These are phyloP conservation scores for Corvus moneduloides DNA, from an alignment of 2,113 vertebrate species.

Conservation along the genomic window DNA sequence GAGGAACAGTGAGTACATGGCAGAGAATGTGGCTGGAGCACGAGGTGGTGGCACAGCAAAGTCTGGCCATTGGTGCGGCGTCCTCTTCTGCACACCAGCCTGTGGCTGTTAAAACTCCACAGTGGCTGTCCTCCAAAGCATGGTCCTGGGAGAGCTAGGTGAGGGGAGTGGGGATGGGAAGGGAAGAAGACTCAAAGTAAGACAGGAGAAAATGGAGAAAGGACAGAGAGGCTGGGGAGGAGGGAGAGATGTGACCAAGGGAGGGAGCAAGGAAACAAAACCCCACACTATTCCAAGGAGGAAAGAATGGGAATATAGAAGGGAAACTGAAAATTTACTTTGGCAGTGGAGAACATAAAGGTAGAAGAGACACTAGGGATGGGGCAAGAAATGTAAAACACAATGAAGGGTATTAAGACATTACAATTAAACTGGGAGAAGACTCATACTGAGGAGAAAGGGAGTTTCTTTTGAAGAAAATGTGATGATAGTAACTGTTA, in stretches of 20 bases:
- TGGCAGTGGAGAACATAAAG: background rate
- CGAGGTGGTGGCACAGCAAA: background rate
- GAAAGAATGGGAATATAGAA: background rate
- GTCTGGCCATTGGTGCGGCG: too few relatives aligned
- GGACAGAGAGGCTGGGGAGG: background rate
- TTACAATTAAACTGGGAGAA: background rate
- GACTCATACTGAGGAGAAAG: background rate
- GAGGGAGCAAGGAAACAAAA: background rate
- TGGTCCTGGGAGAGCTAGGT: background rate
- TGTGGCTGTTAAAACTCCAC: background rate
- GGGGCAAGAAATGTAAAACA: background rate
- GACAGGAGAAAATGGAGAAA: background rate
- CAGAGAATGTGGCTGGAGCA: background rate
- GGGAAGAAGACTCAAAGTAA: background rate
- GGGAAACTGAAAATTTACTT: background rate
- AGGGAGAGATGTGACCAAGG: background rate
- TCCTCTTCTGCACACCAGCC: background rate
- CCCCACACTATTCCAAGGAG: background rate
- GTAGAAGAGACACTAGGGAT: background rate
- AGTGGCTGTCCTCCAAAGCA: background rate
- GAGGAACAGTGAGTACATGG: background rate
- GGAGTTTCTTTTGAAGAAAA: background rate
- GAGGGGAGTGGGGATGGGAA: background rate
- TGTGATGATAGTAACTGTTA: background rate
- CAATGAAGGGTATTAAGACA: background rate